Base-by-base conservation (phyloP, 2,113 vertebrate species). In the Hippolais icterina region DNA sequence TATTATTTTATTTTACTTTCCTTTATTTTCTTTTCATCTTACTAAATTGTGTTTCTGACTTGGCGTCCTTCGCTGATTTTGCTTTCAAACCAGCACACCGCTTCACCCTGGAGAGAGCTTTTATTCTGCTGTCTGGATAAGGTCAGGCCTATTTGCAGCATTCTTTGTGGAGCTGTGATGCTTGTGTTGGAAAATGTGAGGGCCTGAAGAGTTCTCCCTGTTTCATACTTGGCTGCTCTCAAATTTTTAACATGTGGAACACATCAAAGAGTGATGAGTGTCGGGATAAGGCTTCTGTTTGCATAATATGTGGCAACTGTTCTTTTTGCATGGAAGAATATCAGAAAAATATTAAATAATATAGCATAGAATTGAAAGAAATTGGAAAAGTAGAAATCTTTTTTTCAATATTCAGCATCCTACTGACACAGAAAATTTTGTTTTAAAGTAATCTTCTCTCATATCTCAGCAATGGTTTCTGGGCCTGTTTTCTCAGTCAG, bases 181-280 rank as follows among this genome's bases (percentile, higher is more conserved):
- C 71, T 90, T 3, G 1, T 60, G 37, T 64, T 95, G 69, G 83
- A 92, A 94, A 94, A 77, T 66, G 54, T 63, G 64, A 90, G 29
- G 37, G 23, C 52, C 76, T 76, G 12, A 60, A 88, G 60, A 88
- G 35, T 90, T 81, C 59, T 81, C 56, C 27, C 14, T 64, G 19
- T 88, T 94, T 93, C 39, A 25, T 80, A 80, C 42, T 93, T 96
- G 90, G 44, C 83, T 83, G 33, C 52, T 86, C 27, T 95, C 79
- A 75, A 50, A 75, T 22, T 92, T 93, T 68, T 83, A 68, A 89
- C 75, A 68, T 75, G 84, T 94, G 85, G 82, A 96, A 90, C 47
- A 53, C 23, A 81, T 95, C 71, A 75, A 71, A 95, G 79, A 85
- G 39, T 71, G 85, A 75, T 8, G 12, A 83, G 20, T 6, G 0